Conservation (phyloP, 1,140 invertebrate species). For the Potamilus streckersoni region DNA sequence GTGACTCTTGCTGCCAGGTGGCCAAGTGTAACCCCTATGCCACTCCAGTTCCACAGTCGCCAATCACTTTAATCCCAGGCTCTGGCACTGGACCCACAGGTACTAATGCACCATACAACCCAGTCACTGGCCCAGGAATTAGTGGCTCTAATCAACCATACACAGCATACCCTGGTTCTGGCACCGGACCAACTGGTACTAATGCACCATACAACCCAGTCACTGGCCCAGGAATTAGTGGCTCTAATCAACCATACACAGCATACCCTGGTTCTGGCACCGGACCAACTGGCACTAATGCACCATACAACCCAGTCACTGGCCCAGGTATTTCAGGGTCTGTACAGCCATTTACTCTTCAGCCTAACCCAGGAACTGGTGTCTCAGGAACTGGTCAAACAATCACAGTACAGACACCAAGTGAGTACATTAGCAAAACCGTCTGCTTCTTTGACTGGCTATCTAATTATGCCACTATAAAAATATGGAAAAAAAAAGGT, state of each 20-base stretch:
- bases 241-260: background rate
- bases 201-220: slow-evolving; percentile 11
- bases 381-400: too few relatives aligned
- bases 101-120: slow-evolving; percentile 2
- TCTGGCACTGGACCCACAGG: slow-evolving; percentile 15
- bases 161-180: slow-evolving; percentile 1
- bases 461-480: too few relatives aligned
- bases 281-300: slow-evolving; percentile 17
- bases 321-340: background rate
- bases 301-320: slow-evolving; percentile 11
- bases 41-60: slow-evolving; percentile 26
- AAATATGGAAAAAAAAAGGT: too few relatives aligned
- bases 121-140: slow-evolving; percentile 4
- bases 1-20: slow-evolving; percentile 47
- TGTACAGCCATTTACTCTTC: background rate
- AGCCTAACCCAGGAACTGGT: too few relatives aligned
- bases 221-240: background rate
- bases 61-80: slow-evolving; percentile 18
- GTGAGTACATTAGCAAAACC: too few relatives aligned
- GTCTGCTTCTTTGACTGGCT: too few relatives aligned
- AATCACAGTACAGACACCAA: too few relatives aligned
- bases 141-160: too few relatives aligned
- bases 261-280: background rate
- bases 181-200: slow-evolving; percentile 17
- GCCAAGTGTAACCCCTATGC: slow-evolving; percentile 44